Percentiles rank a stretch among this genome's conserved stretches.
These are phyloP conservation scores for Drosophila algonquin DNA, from an alignment of 2,888 invertebrate genomes.

Conservation along the genomic window DNA sequence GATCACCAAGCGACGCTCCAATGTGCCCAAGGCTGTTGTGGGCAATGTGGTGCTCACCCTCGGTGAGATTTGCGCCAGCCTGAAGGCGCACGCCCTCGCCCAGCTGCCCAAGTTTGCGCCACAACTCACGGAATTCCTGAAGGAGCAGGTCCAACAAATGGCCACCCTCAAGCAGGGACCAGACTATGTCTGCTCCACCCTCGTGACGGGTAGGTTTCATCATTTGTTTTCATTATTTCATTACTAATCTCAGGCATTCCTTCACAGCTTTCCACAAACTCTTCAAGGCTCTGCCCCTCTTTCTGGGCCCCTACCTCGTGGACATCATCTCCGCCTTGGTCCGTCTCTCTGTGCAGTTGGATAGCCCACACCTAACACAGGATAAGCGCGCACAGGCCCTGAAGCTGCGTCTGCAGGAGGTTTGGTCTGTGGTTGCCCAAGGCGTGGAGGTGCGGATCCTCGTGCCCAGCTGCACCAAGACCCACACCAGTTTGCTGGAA, in stretches of 20 bases:
- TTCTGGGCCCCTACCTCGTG: slow-evolving; percentile 93
- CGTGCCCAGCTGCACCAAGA: slow-evolving; percentile 89
- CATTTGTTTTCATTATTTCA: neutral
- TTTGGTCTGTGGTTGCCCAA: slow-evolving; percentile 88
- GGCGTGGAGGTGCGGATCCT: slow-evolving; percentile 90
- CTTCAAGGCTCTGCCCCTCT: slow-evolving; percentile 91
- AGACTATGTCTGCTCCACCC: slow-evolving; percentile 78
- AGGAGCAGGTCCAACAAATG: slow-evolving; percentile 86
- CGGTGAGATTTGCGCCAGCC: slow-evolving; percentile 87
- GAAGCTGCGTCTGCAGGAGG: slow-evolving; percentile 86
- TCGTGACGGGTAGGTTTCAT: slow-evolving; percentile 86
- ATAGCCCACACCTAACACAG: slow-evolving; percentile 60
- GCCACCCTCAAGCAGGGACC: slow-evolving; percentile 62
- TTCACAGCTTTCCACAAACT: slow-evolving; percentile 89
- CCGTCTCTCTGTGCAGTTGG: slow-evolving; percentile 84
- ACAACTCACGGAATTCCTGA: slow-evolving; percentile 87
- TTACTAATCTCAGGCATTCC: neutral
- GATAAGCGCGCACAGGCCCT: slow-evolving; percentile 86
- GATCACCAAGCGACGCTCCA: slow-evolving; percentile 73
- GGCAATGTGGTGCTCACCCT: slow-evolving; percentile 91
- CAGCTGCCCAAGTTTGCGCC: slow-evolving; percentile 93
- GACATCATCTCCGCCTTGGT: slow-evolving; percentile 88
- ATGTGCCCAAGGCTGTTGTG: slow-evolving; percentile 84
- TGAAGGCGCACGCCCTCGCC: slow-evolving; percentile 90
- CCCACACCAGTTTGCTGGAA: slow-evolving; percentile 87